These are phyloP conservation scores for Craterocephalus amniculus DNA, from an alignment of 2,797 vertebrate genomes.

Conservation along the genomic window DNA sequence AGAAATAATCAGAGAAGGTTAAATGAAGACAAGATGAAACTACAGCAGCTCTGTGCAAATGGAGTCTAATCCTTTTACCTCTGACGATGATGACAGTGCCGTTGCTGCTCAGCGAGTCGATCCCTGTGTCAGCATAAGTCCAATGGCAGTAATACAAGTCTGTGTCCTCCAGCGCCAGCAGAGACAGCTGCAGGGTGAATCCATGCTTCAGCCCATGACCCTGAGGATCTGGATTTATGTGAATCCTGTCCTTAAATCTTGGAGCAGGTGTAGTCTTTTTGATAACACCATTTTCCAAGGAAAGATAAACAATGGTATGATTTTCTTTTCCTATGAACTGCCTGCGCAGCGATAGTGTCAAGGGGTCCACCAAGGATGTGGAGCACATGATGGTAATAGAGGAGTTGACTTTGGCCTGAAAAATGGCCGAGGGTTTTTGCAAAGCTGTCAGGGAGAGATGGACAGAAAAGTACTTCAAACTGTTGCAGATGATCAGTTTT, in stretches of 20 bases:
- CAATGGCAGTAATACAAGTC: constrained; percentile 73
- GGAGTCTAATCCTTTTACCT: constrained; percentile 43
- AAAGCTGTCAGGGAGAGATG: constrained; percentile 39
- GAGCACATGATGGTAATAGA: constrained; percentile 64
- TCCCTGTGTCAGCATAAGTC: rapidly evolving
- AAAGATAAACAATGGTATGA: constrained; percentile 12
- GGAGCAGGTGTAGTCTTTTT: rapidly evolving
- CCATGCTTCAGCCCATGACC: neutral
- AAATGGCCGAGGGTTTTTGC: constrained; percentile 45
- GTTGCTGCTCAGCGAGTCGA: rapidly evolving
- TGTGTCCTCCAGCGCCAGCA: constrained; percentile 60
- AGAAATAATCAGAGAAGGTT: neutral
- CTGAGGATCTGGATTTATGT: rapidly evolving
- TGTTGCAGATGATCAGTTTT: neutral
- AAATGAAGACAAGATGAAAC: neutral
- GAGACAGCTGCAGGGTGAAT: constrained; percentile 56
- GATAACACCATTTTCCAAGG: rapidly evolving
- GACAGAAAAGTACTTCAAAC: neutral
- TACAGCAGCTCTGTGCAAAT: neutral
- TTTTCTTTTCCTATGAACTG: constrained; percentile 1
- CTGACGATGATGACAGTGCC: constrained; percentile 66
- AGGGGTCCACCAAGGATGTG: neutral
- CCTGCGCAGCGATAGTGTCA: constrained; percentile 46
- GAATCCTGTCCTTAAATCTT: constrained; percentile 24
- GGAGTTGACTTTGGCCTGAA: constrained; percentile 50